These are phyloP conservation scores for Danionella cerebrum DNA, from an alignment of 2,113 vertebrate species.

Conservation along the genomic window DNA sequence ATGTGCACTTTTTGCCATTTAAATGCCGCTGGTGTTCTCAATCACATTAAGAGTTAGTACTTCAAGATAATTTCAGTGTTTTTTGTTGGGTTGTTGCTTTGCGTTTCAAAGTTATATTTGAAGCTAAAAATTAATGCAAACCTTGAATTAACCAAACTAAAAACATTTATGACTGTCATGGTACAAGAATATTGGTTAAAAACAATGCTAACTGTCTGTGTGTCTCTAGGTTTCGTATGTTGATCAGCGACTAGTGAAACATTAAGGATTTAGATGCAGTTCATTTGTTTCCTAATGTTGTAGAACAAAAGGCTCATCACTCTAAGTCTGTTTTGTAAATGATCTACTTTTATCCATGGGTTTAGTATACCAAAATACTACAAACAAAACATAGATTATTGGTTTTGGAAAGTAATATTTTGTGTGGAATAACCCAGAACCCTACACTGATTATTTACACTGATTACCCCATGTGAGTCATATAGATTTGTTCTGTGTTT, in stretches of 20 bases:
- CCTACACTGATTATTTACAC: background rate
- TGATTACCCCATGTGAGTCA: background rate
- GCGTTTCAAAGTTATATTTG: too few species aligned
- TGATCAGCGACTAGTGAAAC: background rate
- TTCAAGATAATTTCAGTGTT: background rate
- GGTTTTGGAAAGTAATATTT: background rate
- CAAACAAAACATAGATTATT: background rate
- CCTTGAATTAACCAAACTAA: too few species aligned
- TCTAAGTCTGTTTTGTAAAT: too few species aligned
- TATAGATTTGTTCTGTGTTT: background rate
- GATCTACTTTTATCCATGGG: background rate
- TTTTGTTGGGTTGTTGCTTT: too few species aligned
- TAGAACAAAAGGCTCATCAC: background rate
- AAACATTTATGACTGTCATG: too few species aligned
- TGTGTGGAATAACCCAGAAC: background rate
- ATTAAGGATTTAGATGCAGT: background rate
- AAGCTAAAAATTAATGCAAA: too few species aligned
- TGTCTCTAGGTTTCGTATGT: background rate
- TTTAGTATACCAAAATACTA: background rate
- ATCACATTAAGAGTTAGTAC: background rate
- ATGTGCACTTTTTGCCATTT: too few species aligned
- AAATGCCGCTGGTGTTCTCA: background rate
- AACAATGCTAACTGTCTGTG: background rate
- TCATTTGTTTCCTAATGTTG: background rate
- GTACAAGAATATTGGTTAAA: too few species aligned